Conservation (phyloP, 2,888 invertebrate species). For the Cepaea hortensis region DNA sequence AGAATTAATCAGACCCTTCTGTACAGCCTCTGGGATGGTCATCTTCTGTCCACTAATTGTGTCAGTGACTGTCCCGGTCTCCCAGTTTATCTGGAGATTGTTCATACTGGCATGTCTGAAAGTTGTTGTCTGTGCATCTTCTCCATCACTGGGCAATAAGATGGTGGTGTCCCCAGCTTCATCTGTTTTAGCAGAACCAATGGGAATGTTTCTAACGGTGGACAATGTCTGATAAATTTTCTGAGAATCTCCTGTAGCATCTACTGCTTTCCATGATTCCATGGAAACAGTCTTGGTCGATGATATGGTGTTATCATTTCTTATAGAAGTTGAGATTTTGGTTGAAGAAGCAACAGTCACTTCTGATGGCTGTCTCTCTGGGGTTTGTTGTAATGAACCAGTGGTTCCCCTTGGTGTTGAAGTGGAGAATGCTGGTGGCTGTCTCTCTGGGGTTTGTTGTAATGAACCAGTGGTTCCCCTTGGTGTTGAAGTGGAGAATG, state of each 20-base stretch:
- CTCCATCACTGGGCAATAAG: neutral
- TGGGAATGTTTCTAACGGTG: neutral
- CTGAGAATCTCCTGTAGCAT: too few relatives aligned
- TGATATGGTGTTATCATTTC: neutral
- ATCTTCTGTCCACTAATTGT: constrained; percentile 83
- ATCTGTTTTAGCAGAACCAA: neutral
- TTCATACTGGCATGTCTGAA: constrained; percentile 27
- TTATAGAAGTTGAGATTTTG: constrained; percentile 1
- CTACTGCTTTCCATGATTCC: neutral
- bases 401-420: neutral
- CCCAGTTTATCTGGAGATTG: constrained; percentile 66
- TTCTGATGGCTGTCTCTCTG: neutral
- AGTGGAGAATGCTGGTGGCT: neutral
- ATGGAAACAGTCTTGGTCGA: constrained; percentile 1
- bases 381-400: neutral
- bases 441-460: too few relatives aligned
- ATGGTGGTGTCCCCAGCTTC: neutral
- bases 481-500: too few relatives aligned
- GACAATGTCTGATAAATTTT: neutral
- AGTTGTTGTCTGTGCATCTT: neutral
- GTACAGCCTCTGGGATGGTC: constrained; percentile 87
- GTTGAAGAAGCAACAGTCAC: neutral
- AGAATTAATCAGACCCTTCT: constrained; percentile 80
- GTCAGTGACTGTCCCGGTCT: constrained; percentile 79
- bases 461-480: too few relatives aligned